These are phyloP conservation scores for Heliconius melpomene DNA, from an alignment of 1,140 invertebrate genomes.

Conservation along the genomic window DNA sequence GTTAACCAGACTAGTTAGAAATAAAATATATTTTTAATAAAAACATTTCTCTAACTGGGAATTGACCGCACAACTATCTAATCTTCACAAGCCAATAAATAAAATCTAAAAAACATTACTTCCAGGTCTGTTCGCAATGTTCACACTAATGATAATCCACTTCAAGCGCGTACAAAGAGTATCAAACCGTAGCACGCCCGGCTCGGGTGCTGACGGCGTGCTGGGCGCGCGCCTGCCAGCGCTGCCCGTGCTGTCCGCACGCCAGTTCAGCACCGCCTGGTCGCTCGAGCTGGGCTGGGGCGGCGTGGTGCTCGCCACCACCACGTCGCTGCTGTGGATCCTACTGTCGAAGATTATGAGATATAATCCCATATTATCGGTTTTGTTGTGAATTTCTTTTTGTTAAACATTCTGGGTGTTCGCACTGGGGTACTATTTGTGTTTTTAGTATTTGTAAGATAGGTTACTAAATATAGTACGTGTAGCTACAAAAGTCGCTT, in stretches of 20 bases:
- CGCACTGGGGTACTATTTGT: slow-evolving; percentile 18
- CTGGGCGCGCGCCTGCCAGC: slow-evolving; percentile 80
- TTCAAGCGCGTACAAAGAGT: slow-evolving; percentile 88
- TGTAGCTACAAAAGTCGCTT: slow-evolving; percentile 2
- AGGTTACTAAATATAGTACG: slow-evolving; percentile 69
- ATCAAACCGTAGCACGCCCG: slow-evolving; percentile 81
- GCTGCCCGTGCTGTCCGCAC: slow-evolving; percentile 81
- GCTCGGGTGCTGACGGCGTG: slow-evolving; percentile 86
- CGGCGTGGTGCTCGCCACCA: slow-evolving; percentile 88
- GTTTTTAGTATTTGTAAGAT: slow-evolving; percentile 85
- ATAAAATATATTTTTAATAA: too few relatives aligned
- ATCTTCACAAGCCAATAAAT: neutral
- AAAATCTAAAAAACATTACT: slow-evolving; percentile 45
- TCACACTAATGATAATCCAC: slow-evolving; percentile 94
- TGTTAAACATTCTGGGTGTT: slow-evolving; percentile 7
- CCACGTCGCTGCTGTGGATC: slow-evolving; percentile 92
- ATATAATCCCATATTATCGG: slow-evolving; percentile 89
- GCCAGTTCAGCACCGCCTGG: slow-evolving; percentile 90
- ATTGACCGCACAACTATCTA: neutral
- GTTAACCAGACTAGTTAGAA: too few relatives aligned
- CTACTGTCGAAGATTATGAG: slow-evolving; percentile 94
- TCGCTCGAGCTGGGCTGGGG: slow-evolving; percentile 91
- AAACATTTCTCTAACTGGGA: neutral
- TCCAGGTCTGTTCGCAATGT: slow-evolving; percentile 92
- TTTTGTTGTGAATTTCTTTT: slow-evolving; percentile 77